Conservation (phyloP, 2,888 invertebrate genomes). For the Selenia dentaria region DNA sequence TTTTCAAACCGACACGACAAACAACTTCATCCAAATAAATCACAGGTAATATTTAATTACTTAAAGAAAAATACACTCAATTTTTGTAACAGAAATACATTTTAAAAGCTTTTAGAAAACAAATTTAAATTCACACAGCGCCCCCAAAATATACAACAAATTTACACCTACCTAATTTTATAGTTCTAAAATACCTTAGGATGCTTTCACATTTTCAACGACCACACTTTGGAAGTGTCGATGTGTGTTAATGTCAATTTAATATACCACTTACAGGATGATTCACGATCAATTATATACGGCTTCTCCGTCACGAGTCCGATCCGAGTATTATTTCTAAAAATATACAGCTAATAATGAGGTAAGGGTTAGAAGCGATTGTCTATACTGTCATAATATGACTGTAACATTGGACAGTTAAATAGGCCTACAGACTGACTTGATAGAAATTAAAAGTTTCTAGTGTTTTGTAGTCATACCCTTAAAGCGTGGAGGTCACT, state of each 20-base stretch:
- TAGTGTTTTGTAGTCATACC: too few relatives aligned
- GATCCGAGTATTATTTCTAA: neutral
- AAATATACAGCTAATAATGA: too few relatives aligned
- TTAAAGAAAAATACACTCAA: slow-evolving; percentile 26
- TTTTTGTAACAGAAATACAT: slow-evolving; percentile 38
- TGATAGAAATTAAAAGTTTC: too few relatives aligned
- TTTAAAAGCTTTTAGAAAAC: slow-evolving; percentile 46
- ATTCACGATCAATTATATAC: slow-evolving; percentile 32
- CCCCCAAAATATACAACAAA: slow-evolving; percentile 51
- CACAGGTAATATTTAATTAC: slow-evolving; percentile 28
- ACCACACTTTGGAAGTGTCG: slow-evolving; percentile 55
- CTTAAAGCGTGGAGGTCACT: too few relatives aligned
- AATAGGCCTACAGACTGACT: too few relatives aligned
- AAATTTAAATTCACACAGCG: slow-evolving; percentile 55
- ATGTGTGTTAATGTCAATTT: slow-evolving; percentile 78
- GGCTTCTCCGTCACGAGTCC: neutral
- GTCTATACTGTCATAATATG: too few relatives aligned
- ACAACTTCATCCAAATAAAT: too few relatives aligned
- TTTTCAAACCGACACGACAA: too few relatives aligned
- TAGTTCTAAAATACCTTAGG: slow-evolving; percentile 47
- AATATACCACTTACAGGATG: slow-evolving; percentile 77
- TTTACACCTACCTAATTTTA: slow-evolving; percentile 65
- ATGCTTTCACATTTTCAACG: slow-evolving; percentile 56
- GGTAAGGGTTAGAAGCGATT: too few relatives aligned
- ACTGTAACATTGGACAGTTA: too few relatives aligned